Evolutionary conservation across 1,140 invertebrate genomes (phyloP).

Genomic region (Aplysia californica): DNA sequence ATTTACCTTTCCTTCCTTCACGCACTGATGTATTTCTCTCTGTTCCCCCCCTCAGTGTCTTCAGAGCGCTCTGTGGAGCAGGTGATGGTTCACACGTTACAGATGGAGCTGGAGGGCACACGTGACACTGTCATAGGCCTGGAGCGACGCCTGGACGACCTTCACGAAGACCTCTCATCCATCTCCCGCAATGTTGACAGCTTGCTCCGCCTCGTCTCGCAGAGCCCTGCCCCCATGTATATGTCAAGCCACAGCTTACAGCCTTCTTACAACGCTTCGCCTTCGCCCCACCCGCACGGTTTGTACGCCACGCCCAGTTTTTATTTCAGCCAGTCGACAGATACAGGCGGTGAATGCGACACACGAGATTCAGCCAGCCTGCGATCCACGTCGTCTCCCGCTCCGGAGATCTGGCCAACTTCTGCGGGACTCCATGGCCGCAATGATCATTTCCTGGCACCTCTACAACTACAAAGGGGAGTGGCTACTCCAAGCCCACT

Average conservation of each 20-base stretch:
- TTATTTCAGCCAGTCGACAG: slow-evolving; percentile 27
- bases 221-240: slow-evolving; percentile 8
- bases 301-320: slow-evolving; percentile 18
- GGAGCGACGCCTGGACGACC: slow-evolving; percentile 31
- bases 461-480: not conserved
- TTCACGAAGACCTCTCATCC: slow-evolving; percentile 26
- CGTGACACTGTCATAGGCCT: slow-evolving; percentile 31
- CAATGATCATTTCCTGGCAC: slow-evolving; percentile 7
- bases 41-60: too few species aligned
- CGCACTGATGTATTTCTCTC: too few species aligned
- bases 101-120: slow-evolving; percentile 38
- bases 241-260: not conserved
- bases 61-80: slow-evolving; percentile 23
- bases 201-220: slow-evolving; percentile 14
- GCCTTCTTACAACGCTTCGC: slow-evolving; percentile 19
- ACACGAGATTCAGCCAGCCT: not conserved
- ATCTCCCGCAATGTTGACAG: slow-evolving; percentile 28
- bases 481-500: slow-evolving; percentile 1
- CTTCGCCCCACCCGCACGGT: slow-evolving; percentile 8
- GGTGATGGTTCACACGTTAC: slow-evolving; percentile 37
- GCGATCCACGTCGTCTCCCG: slow-evolving; percentile 3
- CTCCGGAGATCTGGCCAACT: not conserved
- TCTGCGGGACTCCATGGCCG: not conserved
- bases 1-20: too few species aligned
- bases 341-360: slow-evolving; percentile 1